Base-by-base conservation (phyloP, 1,140 invertebrate species). In the Drosophila sechellia region DNA sequence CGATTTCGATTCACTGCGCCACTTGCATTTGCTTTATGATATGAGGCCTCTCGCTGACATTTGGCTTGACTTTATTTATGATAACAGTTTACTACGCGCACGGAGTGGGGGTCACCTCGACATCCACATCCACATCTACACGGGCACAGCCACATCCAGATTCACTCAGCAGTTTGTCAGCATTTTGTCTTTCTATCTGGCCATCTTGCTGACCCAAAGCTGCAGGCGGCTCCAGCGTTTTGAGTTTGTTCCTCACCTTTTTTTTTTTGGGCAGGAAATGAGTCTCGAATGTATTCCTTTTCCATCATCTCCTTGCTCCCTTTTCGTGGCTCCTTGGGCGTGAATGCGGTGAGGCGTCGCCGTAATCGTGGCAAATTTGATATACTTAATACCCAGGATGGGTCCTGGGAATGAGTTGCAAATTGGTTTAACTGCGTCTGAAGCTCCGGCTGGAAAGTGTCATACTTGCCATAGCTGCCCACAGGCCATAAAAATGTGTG, bases 11-110 rank as follows among this genome's bases (percentile, higher is more conserved):
- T 76, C 72, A 89, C 60, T 89, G 84, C 84, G 85, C 79, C 84
- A 89, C 84, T 84, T 89, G 76, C 84, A 89, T 89, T 89, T 87
- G 80, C 76, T 87, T 87, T 87, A 87, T 87, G 81, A 85, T 85
- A 85, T 85, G 83, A 85, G 80, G 81, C 78, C 80, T 80, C 68
- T 78, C 66, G 70, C 79, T 85, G 83, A 87, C 83, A 87, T 87
- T 87, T 87, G 64, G 84, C 68, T 46, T 74, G 83, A 70, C 79
- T 79, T 89, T 87, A 87, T 87, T 87, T 87, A 87, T 89, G 83
- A 87, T 87, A 87, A 87, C 75, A 83, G 79, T 74, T 76, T 37
- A n/a, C 25, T 57, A 22, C 20, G 65, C 27, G 43, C 59, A 50
- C 43, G 74, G 55, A 65, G 49, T 55, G 27, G 40, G 59, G 42